Evolutionary conservation across 2,113 vertebrate genomes (phyloP), one percentile per base, ranked within the genome.

Genomic region (Neolamprologus kungweensis): DNA sequence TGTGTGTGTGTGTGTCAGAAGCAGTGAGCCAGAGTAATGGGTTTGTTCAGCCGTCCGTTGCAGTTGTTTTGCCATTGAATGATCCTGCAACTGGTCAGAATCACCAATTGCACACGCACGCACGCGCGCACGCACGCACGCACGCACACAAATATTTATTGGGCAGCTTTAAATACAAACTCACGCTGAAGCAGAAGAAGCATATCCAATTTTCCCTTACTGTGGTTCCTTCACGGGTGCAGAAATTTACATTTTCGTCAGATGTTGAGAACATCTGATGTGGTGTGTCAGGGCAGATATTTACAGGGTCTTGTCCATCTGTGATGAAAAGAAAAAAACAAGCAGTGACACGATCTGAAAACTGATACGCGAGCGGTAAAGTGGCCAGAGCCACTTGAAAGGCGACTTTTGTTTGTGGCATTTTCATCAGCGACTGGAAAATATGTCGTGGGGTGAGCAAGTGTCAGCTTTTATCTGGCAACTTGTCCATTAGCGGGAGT

Each of bases 11-110:
- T 89, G 90, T 85, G 88, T 94, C 90, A 92, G 89, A 95, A 89
- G 87, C 94, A 94, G 75, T 94, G 94, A 94, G 89, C 89, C 92
- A 93, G 89, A 94, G 94, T 94, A 96, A 96, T 94, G 93, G 92
- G 92, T 95, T 96, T 95, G 94, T 92, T 95, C 94, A 94, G 92
- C 92, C 87, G 84, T 85, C 94, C 90, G 85, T 92, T 94, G 85
- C 89, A 87, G 88, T 93, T 89, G 92, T 94, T 94, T 94, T 92
- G 86, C 63, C 31, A 21, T 50, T 88, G 93, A 95, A 90, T 93
- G 92, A 93, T 93, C 84, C 71, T 23, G 82, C 89, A 92, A 92
- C 89, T 28, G 80, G 80, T 90, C 91, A 82, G 91, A 95, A 91
- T 93, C 81, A 85, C 83, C 83, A 90, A 89, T 90, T 84, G 94